A percentile compares a stretch with the other conserved stretches of the same genome.
phyloP scores from a whole-genome alignment of 1,140 invertebrate genomes.

The Portunus trituberculatus region DNA sequence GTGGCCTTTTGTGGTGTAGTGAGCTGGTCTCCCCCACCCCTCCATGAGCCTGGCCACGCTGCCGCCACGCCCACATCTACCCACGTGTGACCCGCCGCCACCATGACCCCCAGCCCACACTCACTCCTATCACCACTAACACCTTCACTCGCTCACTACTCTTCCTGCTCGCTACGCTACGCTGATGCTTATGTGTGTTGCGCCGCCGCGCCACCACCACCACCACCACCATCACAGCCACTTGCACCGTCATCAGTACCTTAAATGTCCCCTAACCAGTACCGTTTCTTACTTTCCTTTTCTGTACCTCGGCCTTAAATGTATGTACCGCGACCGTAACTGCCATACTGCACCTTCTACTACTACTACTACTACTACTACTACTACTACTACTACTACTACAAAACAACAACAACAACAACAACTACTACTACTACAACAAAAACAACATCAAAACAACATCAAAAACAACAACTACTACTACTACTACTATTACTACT shows the following conservation, averaged over 20 bases:
- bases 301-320: too few relatives aligned
- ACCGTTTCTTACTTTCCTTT: too few relatives aligned
- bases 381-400: constrained; percentile 7
- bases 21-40: neutral
- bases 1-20: neutral
- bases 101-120: constrained; percentile 14
- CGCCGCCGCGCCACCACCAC: too few relatives aligned
- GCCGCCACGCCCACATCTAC: neutral
- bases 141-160: neutral
- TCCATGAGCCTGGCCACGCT: neutral
- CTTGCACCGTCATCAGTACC: too few relatives aligned
- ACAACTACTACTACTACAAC: neutral
- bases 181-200: too few relatives aligned
- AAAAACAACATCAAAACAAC: too few relatives aligned
- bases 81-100: neutral
- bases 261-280: too few relatives aligned
- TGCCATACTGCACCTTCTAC: neutral
- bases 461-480: too few relatives aligned
- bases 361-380: constrained; percentile 23
- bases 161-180: too few relatives aligned
- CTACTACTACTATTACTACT: constrained; percentile 5
- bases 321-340: too few relatives aligned
- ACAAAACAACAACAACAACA: neutral
- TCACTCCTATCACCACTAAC: neutral
- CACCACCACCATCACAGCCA: too few relatives aligned